A percentile compares a stretch with the other conserved stretches of the same genome.
These are phyloP conservation scores for Lepidocyrtoides sp. DNA, from an alignment of 2,888 invertebrate species.

Conservation along the genomic window DNA sequence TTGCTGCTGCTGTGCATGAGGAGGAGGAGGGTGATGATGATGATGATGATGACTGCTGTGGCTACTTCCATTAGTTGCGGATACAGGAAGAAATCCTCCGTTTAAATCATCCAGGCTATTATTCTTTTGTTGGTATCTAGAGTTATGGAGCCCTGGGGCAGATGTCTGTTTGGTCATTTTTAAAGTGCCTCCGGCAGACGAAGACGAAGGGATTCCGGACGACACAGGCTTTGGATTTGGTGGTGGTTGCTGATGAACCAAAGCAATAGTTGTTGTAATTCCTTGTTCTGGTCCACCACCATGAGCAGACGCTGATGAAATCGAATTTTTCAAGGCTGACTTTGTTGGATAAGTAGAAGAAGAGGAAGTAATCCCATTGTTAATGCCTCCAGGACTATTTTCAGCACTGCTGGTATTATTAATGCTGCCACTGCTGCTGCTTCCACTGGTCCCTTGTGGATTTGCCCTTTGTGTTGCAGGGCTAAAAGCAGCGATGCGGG, in stretches of 20 bases:
- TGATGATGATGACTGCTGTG: constrained; percentile 1
- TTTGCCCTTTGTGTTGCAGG: constrained; percentile 74
- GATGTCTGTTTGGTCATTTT: constrained; percentile 82
- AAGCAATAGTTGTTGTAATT: constrained; percentile 82
- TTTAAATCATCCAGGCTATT: constrained; percentile 85
- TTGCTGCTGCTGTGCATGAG: constrained; percentile 7
- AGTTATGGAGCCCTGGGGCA: constrained; percentile 71
- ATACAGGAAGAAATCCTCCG: constrained; percentile 72
- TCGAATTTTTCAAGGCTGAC: constrained; percentile 75
- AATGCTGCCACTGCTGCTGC: constrained; percentile 63
- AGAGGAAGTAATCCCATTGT: constrained; percentile 14
- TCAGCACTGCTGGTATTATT: constrained; percentile 75
- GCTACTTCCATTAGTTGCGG: constrained; percentile 1
- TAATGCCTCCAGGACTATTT: constrained; percentile 69
- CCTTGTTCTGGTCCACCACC: constrained; percentile 78
- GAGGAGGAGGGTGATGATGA: not conserved
- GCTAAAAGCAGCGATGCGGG: constrained; percentile 68
- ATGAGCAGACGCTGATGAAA: not conserved
- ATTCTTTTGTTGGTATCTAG: constrained; percentile 83
- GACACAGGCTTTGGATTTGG: constrained; percentile 81
- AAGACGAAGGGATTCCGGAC: constrained; percentile 62
- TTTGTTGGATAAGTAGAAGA: constrained; percentile 71
- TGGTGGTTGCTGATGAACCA: constrained; percentile 84
- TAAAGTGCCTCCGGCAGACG: constrained; percentile 77
- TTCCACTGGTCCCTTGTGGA: constrained; percentile 72